These are phyloP conservation scores for Taenaris catops DNA, from an alignment of 2,888 invertebrate species.

Conservation along the genomic window DNA sequence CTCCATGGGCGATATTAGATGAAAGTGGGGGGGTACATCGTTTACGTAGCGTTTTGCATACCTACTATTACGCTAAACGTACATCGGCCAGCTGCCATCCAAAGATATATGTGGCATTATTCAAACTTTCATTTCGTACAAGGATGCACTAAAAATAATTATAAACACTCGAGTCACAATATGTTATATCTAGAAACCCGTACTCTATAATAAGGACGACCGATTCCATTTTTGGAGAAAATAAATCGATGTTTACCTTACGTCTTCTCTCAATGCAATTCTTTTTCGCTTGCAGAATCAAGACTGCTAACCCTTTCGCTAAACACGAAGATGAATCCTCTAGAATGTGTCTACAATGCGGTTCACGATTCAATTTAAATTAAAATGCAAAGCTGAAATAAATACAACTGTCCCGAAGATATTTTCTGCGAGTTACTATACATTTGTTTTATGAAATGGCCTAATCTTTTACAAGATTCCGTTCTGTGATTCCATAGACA, in stretches of 20 bases:
- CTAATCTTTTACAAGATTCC: constrained; percentile 81
- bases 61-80: constrained; percentile 66
- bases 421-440: constrained; percentile 80
- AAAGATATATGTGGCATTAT: constrained; percentile 81
- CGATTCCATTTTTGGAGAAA: constrained; percentile 62
- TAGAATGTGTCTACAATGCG: constrained; percentile 65
- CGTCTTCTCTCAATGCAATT: constrained; percentile 77
- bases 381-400: constrained; percentile 79
- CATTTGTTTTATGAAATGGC: constrained; percentile 81
- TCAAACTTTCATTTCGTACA: constrained; percentile 79
- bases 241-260: constrained; percentile 81
- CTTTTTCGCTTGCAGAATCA: constrained; percentile 73
- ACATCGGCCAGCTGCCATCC: constrained; percentile 79
- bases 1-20: too few relatives aligned
- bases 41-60: constrained; percentile 58
- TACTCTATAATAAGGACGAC: constrained; percentile 43
- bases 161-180: constrained; percentile 58
- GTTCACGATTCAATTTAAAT: constrained; percentile 76
- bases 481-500: constrained; percentile 79
- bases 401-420: constrained; percentile 78
- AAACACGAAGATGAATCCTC: constrained; percentile 70
- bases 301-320: constrained; percentile 77
- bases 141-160: constrained; percentile 78
- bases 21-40: too few relatives aligned
- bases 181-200: constrained; percentile 36